Conservation (phyloP, 2,797 vertebrate species). For the Peromyscus eremicus region DNA sequence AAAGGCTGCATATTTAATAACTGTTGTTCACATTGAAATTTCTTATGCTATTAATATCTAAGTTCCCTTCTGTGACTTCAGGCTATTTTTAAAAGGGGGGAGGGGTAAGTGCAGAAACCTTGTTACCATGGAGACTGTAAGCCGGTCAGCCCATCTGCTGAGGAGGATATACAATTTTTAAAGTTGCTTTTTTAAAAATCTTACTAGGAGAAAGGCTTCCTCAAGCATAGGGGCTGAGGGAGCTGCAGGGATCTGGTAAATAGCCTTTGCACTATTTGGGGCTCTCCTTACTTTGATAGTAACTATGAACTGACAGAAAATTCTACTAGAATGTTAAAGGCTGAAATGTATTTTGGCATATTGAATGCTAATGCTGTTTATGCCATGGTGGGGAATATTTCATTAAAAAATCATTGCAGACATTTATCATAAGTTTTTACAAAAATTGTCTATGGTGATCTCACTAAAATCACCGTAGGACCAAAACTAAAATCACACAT, state of each 20-base stretch:
- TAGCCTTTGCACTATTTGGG: not conserved
- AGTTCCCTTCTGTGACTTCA: slow-evolving; percentile 83
- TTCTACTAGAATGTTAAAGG: not conserved
- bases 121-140: slow-evolving; percentile 88
- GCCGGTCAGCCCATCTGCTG: slow-evolving; percentile 87
- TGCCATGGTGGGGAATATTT: not conserved
- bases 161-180: slow-evolving; percentile 70
- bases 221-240: not conserved
- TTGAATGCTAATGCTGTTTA: slow-evolving; percentile 24
- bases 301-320: not conserved
- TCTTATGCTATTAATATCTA: slow-evolving; percentile 85
- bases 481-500: slow-evolving; percentile 32
- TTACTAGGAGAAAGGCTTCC: slow-evolving; percentile 65
- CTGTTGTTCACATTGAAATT: slow-evolving; percentile 67
- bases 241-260: not conserved
- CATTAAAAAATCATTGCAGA: slow-evolving; percentile 28
- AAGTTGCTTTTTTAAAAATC: slow-evolving; percentile 74
- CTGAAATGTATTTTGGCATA: not conserved
- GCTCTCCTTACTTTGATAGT: slow-evolving; percentile 5
- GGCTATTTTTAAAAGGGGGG: slow-evolving; percentile 82
- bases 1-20: slow-evolving; percentile 80
- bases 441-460: slow-evolving; percentile 23
- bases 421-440: slow-evolving; percentile 41
- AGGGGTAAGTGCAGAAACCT: slow-evolving; percentile 69
- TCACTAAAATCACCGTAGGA: not conserved